These are phyloP conservation scores for Triops cancriformis DNA, from an alignment of 1,140 invertebrate species.

Conservation along the genomic window DNA sequence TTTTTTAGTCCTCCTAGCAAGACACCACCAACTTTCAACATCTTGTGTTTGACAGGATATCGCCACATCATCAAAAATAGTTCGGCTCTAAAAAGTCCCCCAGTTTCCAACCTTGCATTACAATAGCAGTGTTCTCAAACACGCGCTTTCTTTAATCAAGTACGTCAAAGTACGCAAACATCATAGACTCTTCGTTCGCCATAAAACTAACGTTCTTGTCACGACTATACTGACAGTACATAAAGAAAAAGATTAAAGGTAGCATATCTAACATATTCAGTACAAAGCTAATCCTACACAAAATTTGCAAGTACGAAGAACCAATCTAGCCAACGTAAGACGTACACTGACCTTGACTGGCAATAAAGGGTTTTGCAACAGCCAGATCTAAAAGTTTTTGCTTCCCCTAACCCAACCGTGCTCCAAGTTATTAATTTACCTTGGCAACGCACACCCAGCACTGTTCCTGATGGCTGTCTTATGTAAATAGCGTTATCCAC, in stretches of 20 bases:
- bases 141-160: neutral
- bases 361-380: neutral
- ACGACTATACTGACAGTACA: neutral
- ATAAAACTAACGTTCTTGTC: neutral
- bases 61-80: neutral
- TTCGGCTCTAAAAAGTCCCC: neutral
- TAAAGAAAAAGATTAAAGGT: no score
- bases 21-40: neutral
- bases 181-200: neutral
- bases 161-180: neutral
- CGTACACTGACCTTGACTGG: neutral
- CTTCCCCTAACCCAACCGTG: neutral
- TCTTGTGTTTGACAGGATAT: neutral
- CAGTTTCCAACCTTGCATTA: neutral
- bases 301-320: no score
- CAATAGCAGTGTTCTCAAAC: neutral
- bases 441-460: no score
- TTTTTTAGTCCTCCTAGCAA: neutral
- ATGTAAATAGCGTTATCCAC: no score
- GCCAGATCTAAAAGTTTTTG: neutral
- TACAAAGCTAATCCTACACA: no score
- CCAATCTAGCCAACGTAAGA: neutral
- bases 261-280: no score
- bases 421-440: no score
- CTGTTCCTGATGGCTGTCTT: no score